These are phyloP conservation scores for Epinotia bilunana DNA, from an alignment of 2,888 invertebrate species.

Conservation along the genomic window DNA sequence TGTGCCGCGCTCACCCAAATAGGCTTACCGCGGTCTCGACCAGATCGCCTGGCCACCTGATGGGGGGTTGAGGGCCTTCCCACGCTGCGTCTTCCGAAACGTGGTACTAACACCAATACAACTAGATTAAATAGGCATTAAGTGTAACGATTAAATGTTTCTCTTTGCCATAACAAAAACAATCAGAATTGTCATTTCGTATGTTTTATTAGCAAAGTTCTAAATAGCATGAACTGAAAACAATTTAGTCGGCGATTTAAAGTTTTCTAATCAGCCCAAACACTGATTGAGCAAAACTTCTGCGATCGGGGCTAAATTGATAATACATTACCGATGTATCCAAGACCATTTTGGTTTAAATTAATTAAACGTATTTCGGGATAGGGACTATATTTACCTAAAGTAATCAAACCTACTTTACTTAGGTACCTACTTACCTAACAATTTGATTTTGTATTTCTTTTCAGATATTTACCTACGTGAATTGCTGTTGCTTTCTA, in stretches of 20 bases:
- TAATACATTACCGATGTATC: conserved; percentile 38
- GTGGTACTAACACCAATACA: no score
- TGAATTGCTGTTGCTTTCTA: no score
- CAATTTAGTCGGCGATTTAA: conserved; percentile 31
- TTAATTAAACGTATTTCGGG: conserved; percentile 1
- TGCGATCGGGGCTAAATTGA: conserved; percentile 7
- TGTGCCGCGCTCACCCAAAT: no score
- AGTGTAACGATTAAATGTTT: background rate
- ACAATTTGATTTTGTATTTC: background rate
- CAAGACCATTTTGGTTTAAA: background rate
- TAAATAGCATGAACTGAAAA: conserved; percentile 28
- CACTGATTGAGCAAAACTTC: conserved; percentile 23
- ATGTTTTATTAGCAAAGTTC: conserved; percentile 23
- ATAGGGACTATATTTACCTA: no score
- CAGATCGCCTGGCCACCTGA: no score
- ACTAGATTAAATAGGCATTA: background rate
- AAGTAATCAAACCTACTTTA: no score
- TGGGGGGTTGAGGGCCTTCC: no score
- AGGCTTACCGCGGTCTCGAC: no score
- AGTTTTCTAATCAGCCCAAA: conserved; percentile 40
- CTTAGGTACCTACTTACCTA: no score
- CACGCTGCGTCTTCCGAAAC: no score
- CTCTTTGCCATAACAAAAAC: background rate
- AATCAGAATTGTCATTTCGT: background rate
- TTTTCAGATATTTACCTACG: conserved; percentile 80